phyloP scores from a whole-genome alignment of 2,888 invertebrate species.

The Pocota personata region DNA sequence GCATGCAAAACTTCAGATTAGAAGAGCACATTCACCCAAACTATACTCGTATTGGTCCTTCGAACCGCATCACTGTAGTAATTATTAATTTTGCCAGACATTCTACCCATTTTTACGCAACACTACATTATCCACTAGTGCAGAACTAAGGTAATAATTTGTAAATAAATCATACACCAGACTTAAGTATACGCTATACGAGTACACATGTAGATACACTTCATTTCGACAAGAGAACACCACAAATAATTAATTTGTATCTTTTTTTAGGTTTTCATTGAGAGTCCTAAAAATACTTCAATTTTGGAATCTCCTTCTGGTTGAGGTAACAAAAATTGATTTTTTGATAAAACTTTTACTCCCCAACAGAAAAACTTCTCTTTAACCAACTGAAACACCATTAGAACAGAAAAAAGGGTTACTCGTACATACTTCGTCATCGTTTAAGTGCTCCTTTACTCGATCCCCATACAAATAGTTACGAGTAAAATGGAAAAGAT shows the following conservation, averaged over 20 bases:
- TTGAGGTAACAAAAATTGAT: slow-evolving; percentile 28
- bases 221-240: neutral
- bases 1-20: slow-evolving; percentile 25
- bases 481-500: slow-evolving; percentile 52
- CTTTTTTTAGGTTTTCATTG: slow-evolving; percentile 2
- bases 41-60: slow-evolving; percentile 62
- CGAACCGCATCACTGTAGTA: slow-evolving; percentile 43
- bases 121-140: slow-evolving; percentile 62
- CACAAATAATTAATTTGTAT: slow-evolving; percentile 52
- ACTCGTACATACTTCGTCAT: neutral
- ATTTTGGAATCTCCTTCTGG: slow-evolving; percentile 51
- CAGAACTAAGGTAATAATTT: slow-evolving; percentile 33
- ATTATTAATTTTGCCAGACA: slow-evolving; percentile 38
- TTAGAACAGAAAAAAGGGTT: slow-evolving; percentile 30
- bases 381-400: neutral
- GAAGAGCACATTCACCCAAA: neutral
- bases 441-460: slow-evolving; percentile 37
- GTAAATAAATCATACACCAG: slow-evolving; percentile 30
- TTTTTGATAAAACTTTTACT: slow-evolving; percentile 9
- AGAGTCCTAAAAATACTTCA: neutral
- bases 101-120: slow-evolving; percentile 10
- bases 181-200: neutral
- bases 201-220: neutral
- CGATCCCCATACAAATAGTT: neutral
- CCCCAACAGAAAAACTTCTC: neutral